Conservation (phyloP, 2,113 vertebrate genomes). For the Mastomys natalensis region DNA sequence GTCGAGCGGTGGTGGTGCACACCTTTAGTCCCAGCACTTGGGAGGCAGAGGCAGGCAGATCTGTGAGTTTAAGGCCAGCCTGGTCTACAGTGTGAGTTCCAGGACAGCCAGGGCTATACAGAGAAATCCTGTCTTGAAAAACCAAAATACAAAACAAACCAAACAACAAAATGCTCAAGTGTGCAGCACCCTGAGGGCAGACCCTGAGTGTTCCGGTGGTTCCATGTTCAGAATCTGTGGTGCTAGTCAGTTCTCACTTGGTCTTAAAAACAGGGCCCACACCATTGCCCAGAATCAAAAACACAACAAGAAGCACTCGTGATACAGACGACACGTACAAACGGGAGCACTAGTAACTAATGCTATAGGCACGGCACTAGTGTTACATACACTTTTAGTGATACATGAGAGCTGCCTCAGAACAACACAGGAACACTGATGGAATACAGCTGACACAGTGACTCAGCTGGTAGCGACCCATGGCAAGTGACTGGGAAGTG, state of each 20-base stretch:
- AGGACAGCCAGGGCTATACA: not conserved
- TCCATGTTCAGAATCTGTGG: not conserved
- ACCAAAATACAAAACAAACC: not conserved
- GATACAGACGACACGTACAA: not conserved
- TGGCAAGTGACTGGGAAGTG: not conserved
- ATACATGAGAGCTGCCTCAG: not conserved
- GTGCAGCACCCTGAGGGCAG: not conserved
- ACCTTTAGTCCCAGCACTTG: not conserved
- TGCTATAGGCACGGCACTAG: not conserved
- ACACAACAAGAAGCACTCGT: not conserved
- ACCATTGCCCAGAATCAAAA: not conserved
- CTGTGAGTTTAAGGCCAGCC: not conserved
- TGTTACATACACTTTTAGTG: not conserved
- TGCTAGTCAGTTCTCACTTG: not conserved
- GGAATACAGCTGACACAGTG: not conserved
- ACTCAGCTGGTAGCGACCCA: not conserved
- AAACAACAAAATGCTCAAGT: not conserved
- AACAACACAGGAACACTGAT: not conserved
- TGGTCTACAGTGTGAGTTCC: not conserved
- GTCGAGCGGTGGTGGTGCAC: not conserved
- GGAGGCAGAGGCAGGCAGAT: not conserved
- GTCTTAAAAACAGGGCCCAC: not conserved
- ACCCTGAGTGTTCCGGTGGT: not conserved
- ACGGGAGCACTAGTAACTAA: not conserved
- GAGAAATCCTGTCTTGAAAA: not conserved